Evolutionary conservation across 2,113 vertebrate species (phyloP).

Genomic region (Axis porcinus): DNA sequence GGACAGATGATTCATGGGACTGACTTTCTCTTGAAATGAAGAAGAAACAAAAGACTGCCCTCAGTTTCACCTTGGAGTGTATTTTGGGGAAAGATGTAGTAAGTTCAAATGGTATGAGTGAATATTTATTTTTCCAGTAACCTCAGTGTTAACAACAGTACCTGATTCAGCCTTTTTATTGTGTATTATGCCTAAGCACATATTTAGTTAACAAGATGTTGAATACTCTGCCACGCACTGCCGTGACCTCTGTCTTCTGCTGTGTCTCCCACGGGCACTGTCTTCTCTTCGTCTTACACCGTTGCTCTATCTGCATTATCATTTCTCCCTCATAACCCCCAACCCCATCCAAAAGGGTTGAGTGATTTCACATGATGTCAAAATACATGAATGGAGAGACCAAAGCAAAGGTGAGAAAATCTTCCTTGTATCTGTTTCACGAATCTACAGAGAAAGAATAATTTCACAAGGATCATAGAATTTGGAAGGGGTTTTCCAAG

Average conservation of each 20-base stretch:
- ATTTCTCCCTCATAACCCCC: neutral
- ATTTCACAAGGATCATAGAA: neutral
- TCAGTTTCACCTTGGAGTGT: rapidly evolving
- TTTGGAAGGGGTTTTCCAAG: neutral
- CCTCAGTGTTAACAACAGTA: neutral
- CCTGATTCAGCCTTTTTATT: neutral
- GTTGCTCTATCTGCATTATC: neutral
- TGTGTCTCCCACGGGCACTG: rapidly evolving
- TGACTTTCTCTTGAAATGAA: neutral
- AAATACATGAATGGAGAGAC: neutral
- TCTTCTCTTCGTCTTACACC: no score
- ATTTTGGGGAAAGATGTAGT: neutral
- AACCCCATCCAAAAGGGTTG: neutral
- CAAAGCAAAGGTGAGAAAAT: neutral
- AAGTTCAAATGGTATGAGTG: neutral
- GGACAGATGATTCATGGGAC: neutral
- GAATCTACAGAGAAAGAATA: neutral
- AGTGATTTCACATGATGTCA: neutral
- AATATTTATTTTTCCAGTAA: neutral
- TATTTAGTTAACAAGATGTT: neutral
- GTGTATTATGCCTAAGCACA: neutral
- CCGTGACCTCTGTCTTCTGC: neutral
- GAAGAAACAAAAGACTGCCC: neutral
- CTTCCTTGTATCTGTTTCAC: neutral
- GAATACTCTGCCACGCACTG: no score